Conservation (phyloP, 2,113 vertebrate species). For the Blennius ocellaris region DNA sequence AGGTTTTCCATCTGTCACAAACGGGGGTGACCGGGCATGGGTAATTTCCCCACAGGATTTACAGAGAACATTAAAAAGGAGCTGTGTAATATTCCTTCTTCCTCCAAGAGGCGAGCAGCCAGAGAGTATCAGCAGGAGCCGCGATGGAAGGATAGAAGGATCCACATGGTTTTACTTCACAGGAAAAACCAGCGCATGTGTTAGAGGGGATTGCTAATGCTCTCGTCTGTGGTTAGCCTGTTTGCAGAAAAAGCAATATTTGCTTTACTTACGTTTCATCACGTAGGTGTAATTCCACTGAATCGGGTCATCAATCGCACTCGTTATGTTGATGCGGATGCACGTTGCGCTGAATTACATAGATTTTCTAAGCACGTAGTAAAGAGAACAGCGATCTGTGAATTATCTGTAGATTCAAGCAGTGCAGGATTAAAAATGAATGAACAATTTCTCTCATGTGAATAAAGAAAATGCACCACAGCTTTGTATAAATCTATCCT, state of each 20-base stretch:
- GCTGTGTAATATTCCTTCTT: conserved; percentile 58
- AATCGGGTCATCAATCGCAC: no score
- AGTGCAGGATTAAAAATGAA: no score
- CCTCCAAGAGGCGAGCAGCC: conserved; percentile 43
- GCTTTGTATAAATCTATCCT: not conserved
- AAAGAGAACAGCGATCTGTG: no score
- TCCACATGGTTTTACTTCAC: conserved; percentile 35
- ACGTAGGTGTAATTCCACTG: not conserved
- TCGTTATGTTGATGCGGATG: no score
- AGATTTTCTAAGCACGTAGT: no score
- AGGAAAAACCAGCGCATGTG: conserved; percentile 17
- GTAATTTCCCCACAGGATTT: conserved; percentile 82
- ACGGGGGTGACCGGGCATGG: conserved; percentile 70
- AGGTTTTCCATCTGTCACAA: conserved; percentile 78
- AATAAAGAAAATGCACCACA: not conserved
- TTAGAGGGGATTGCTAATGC: conserved; percentile 9
- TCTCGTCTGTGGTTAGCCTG: not conserved
- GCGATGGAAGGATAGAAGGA: conserved; percentile 37
- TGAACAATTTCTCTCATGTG: not conserved
- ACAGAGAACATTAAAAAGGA: conserved; percentile 77
- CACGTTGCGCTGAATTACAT: no score
- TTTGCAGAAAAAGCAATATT: not conserved
- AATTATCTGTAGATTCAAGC: no score
- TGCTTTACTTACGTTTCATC: not conserved
- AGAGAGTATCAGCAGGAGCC: conserved; percentile 17